phyloP scores from a whole-genome alignment of 2,888 invertebrate species.

The Criorhina ranunculi region DNA sequence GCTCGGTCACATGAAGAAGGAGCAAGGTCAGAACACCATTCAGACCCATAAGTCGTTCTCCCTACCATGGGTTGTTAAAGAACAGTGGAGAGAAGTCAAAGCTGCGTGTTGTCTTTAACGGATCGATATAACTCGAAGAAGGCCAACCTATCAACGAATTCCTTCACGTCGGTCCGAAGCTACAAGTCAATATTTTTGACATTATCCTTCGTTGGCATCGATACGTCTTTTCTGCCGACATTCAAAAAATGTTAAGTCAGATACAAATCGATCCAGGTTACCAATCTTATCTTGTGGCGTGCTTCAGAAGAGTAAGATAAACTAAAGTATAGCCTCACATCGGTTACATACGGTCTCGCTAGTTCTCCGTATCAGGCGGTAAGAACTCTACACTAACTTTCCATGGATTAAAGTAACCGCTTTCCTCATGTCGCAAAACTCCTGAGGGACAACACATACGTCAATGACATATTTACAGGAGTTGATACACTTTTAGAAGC shows the following conservation, averaged over 20 bases:
- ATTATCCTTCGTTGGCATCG: conserved; percentile 30
- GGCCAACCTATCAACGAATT: not conserved
- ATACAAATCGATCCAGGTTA: conserved; percentile 6
- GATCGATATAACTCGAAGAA: not conserved
- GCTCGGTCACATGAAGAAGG: not conserved
- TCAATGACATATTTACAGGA: not conserved
- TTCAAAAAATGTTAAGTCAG: conserved; percentile 12
- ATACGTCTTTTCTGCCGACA: conserved; percentile 17
- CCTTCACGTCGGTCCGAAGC: conserved; percentile 9
- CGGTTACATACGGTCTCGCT: conserved; percentile 64
- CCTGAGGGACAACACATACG: not conserved
- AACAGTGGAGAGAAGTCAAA: not conserved
- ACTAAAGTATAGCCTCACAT: conserved; percentile 31
- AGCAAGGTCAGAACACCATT: not conserved
- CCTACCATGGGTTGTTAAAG: not conserved
- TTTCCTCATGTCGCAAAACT: not conserved
- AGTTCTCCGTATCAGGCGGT: conserved; percentile 65
- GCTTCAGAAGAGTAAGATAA: not conserved
- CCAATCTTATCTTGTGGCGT: conserved; percentile 10
- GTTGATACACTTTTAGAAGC: not conserved
- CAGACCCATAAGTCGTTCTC: not conserved
- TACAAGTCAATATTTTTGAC: conserved; percentile 73
- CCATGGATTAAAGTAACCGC: not conserved
- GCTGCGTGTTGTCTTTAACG: not conserved
- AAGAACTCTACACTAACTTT: conserved; percentile 1